Conservation (phyloP, 2,888 invertebrate genomes). For the Ligdia adustata region DNA sequence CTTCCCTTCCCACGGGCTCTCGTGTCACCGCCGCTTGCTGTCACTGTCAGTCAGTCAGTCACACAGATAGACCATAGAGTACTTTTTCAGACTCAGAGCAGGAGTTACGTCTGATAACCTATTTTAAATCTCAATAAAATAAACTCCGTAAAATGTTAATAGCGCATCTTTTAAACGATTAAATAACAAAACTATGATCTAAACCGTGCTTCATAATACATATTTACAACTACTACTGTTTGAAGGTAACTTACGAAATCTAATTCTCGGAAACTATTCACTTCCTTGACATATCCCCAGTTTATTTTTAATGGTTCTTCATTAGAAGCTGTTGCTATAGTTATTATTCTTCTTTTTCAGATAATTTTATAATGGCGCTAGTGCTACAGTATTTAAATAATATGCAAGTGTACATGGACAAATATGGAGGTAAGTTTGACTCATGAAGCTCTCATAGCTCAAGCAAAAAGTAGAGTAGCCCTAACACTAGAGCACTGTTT, state of each 20-base stretch:
- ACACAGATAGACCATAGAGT: too few species aligned
- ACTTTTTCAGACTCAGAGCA: too few species aligned
- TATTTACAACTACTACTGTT: too few species aligned
- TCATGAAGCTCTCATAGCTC: constrained; percentile 9
- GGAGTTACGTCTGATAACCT: constrained; percentile 44
- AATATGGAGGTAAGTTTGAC: constrained; percentile 90
- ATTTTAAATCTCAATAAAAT: constrained; percentile 29
- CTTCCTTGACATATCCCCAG: constrained; percentile 34
- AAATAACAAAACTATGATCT: constrained; percentile 6
- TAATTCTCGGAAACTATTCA: constrained; percentile 9
- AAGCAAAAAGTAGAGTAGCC: not conserved
- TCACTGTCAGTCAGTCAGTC: constrained; percentile 20
- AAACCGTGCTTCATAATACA: constrained; percentile 8
- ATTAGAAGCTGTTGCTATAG: constrained; percentile 26
- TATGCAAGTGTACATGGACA: constrained; percentile 91
- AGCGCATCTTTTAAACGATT: not conserved
- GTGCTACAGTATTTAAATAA: constrained; percentile 91
- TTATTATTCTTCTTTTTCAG: constrained; percentile 29
- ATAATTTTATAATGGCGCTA: constrained; percentile 87
- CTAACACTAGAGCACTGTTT: not conserved
- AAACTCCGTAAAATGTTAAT: constrained; percentile 15
- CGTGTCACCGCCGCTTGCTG: not conserved
- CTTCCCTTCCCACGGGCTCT: not conserved
- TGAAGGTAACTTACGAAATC: constrained; percentile 12
- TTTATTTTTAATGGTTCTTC: constrained; percentile 44